These are phyloP conservation scores for Lysandra bellargus DNA, from an alignment of 2,888 invertebrate species.

Conservation along the genomic window DNA sequence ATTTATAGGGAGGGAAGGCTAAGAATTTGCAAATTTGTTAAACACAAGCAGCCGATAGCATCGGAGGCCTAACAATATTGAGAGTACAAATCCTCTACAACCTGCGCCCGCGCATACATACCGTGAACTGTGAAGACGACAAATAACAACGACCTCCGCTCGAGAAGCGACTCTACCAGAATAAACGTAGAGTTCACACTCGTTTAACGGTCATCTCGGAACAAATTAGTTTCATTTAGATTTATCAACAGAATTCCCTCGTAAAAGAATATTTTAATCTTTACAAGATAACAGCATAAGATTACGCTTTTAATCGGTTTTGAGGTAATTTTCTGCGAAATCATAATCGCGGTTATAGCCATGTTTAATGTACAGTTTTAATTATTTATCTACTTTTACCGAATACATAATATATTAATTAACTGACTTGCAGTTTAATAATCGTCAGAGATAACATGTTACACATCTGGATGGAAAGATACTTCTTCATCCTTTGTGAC, in stretches of 20 bases:
- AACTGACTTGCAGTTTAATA: background rate
- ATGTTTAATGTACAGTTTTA: background rate
- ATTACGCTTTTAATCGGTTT: background rate
- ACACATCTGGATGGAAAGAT: background rate
- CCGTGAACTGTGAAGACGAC: slow-evolving; percentile 56
- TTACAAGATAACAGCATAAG: background rate
- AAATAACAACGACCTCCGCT: background rate
- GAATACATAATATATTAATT: background rate
- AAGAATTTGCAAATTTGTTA: slow-evolving; percentile 31
- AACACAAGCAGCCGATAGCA: slow-evolving; percentile 27
- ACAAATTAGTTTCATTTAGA: slow-evolving; percentile 27
- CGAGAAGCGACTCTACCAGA: background rate
- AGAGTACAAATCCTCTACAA: slow-evolving; percentile 60
- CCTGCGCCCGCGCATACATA: slow-evolving; percentile 56
- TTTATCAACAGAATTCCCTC: slow-evolving; percentile 24
- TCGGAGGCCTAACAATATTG: slow-evolving; percentile 31
- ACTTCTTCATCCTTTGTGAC: background rate
- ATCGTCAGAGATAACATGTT: background rate
- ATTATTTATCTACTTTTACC: background rate
- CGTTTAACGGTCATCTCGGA: background rate
- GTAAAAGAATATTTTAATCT: slow-evolving; percentile 25
- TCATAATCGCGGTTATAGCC: background rate
- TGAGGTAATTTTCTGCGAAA: slow-evolving; percentile 13
- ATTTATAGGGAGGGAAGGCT: slow-evolving; percentile 24
- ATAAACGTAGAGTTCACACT: background rate